Base-by-base conservation (phyloP, 2,113 vertebrate species). In the Morone saxatilis region DNA sequence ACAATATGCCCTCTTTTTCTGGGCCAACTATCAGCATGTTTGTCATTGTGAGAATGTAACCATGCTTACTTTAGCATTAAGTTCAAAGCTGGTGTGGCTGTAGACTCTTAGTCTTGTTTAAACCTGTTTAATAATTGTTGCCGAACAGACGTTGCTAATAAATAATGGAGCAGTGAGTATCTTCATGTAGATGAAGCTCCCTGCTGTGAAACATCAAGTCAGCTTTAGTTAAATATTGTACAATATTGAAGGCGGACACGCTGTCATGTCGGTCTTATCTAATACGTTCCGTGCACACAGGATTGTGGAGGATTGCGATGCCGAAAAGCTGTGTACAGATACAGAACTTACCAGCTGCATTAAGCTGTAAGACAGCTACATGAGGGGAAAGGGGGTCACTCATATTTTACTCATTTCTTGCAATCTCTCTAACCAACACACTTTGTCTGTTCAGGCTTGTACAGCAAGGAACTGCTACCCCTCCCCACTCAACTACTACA, bases 401-500 rank as follows among this genome's bases (percentile, higher is more conserved):
- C 13, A 38, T 67, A 22, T 68, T 1, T 9, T 72, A 25, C 22
- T 50, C 11, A 20, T 14, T 81, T n/a, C 8, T 81, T 25, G 13
- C 12, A 0, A 1, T 40, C 31, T 59, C 13, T 50, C 0, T 56
- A 41, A 69, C 47, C 8, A 10, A 13, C 7, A 4, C 8, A 19
- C 38, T 63, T 41, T 61, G 14, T 86, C 85, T 41, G 53, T 92
- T 43, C 85, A 99, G 98, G 98, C 98, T 77, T 99, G 98, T 81
- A 97, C 95, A 91, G 96, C 97, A 61, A 97, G 98, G 92, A 99
- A 97, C 86, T 99, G 98, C 92, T 99, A 99, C 91, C 98, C 98
- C 67, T 99, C 98, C 53, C 98, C 98, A 45, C 93, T 99, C 89
- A 99, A 99, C 95, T 99, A 99, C 86, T 99, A 99, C 93, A 99